Evolutionary conservation across 2,797 vertebrate species (phyloP).

Genomic region (Sparidentex hasta): DNA sequence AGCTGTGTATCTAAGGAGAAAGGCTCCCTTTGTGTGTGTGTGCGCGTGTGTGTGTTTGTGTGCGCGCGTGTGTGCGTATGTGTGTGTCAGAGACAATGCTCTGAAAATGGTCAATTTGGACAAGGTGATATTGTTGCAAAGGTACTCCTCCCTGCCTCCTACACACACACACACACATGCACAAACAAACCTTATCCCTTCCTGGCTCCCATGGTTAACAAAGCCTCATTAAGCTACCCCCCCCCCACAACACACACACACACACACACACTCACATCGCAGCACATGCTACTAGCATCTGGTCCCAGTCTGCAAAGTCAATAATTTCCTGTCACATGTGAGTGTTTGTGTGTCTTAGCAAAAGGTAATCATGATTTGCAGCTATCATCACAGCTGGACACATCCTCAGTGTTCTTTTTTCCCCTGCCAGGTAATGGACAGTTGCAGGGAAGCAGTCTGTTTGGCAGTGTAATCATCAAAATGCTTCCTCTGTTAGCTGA

Average conservation of each 20-base stretch:
- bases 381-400: slow-evolving; percentile 71
- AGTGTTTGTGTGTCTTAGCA: slow-evolving; percentile 31
- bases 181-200: slow-evolving; percentile 45
- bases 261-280: not conserved
- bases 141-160: slow-evolving; percentile 29
- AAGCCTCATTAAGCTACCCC: slow-evolving; percentile 64
- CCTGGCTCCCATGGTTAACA: slow-evolving; percentile 61
- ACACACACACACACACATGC: slow-evolving; percentile 12
- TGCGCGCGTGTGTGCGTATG: slow-evolving; percentile 15
- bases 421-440: slow-evolving; percentile 47
- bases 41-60: slow-evolving; percentile 14
- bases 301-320: slow-evolving; percentile 44
- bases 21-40: slow-evolving; percentile 18
- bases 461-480: slow-evolving; percentile 26
- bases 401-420: slow-evolving; percentile 28
- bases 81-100: not conserved
- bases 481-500: not conserved
- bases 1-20: slow-evolving; percentile 60
- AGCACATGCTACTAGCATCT: slow-evolving; percentile 60
- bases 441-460: slow-evolving; percentile 32
- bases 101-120: slow-evolving; percentile 58
- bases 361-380: slow-evolving; percentile 53
- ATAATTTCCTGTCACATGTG: slow-evolving; percentile 49
- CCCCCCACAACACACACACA: slow-evolving; percentile 36
- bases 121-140: slow-evolving; percentile 42